phyloP scores from a whole-genome alignment of 2,888 invertebrate genomes.

The Aphrophora alni region DNA sequence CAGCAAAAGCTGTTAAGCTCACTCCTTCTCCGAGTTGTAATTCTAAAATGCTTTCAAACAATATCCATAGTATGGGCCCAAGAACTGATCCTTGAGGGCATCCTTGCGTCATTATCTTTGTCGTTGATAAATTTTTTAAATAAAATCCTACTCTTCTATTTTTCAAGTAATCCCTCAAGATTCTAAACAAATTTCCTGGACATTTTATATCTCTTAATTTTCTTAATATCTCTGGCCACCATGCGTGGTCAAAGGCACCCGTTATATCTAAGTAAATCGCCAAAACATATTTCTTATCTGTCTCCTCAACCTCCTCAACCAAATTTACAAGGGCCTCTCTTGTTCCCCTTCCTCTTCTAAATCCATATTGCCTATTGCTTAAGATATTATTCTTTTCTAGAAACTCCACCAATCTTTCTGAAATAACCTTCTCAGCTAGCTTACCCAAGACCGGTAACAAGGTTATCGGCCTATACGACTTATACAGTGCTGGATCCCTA shows the following conservation, averaged over 20 bases:
- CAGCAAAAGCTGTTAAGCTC: not conserved
- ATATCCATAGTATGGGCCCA: not conserved
- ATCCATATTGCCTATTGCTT: constrained; percentile 52
- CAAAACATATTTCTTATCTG: no score
- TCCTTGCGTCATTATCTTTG: not conserved
- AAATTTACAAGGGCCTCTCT: constrained; percentile 44
- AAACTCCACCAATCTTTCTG: constrained; percentile 43
- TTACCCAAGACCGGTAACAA: not conserved
- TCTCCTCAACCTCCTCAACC: no score
- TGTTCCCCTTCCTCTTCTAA: constrained; percentile 50
- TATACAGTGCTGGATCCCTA: not conserved
- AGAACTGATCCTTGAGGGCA: no score
- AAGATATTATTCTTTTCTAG: constrained; percentile 24
- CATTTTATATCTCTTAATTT: not conserved
- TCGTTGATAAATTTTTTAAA: not conserved
- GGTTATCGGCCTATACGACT: constrained; percentile 7
- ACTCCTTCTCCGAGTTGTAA: not conserved
- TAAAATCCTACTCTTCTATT: no score
- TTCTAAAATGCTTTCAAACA: not conserved
- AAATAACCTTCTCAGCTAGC: constrained; percentile 47
- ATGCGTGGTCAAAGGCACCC: no score
- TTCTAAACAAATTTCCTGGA: not conserved
- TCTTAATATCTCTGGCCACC: not conserved
- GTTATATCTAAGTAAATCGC: no score
- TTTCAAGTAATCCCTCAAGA: not conserved